Conservation (phyloP, 2,888 invertebrate genomes). For the Mimas tiliae region DNA sequence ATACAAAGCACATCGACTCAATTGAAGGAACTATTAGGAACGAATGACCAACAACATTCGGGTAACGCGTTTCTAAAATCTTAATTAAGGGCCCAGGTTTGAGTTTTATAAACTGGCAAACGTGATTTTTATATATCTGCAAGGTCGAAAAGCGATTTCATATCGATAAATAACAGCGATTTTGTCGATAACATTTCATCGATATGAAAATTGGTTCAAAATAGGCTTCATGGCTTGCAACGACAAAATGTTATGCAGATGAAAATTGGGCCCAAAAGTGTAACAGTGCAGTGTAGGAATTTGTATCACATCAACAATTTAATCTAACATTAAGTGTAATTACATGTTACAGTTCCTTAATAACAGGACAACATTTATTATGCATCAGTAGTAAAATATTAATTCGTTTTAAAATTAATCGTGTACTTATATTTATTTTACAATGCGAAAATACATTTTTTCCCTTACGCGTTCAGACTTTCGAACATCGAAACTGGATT, state of each 20-base stretch:
- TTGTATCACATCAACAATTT: constrained; percentile 75
- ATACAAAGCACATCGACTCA: constrained; percentile 68
- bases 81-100: constrained; percentile 51
- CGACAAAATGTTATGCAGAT: not conserved
- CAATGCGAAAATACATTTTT: constrained; percentile 82
- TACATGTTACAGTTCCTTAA: constrained; percentile 58
- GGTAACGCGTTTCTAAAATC: constrained; percentile 70
- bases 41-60: constrained; percentile 62
- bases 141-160: not conserved
- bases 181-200: constrained; percentile 17
- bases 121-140: constrained; percentile 23
- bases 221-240: not conserved
- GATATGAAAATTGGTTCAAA: constrained; percentile 4
- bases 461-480: constrained; percentile 80
- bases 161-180: constrained; percentile 25
- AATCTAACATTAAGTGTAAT: constrained; percentile 73
- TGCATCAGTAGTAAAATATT: constrained; percentile 81
- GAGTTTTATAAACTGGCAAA: constrained; percentile 30
- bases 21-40: constrained; percentile 76
- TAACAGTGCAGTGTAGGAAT: constrained; percentile 71
- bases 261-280: constrained; percentile 53
- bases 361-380: constrained; percentile 75
- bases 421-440: constrained; percentile 76
- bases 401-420: constrained; percentile 75
- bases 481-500: constrained; percentile 76